Conservation (phyloP, 2,797 vertebrate species). For the Parauchenoglanis punctatus region DNA sequence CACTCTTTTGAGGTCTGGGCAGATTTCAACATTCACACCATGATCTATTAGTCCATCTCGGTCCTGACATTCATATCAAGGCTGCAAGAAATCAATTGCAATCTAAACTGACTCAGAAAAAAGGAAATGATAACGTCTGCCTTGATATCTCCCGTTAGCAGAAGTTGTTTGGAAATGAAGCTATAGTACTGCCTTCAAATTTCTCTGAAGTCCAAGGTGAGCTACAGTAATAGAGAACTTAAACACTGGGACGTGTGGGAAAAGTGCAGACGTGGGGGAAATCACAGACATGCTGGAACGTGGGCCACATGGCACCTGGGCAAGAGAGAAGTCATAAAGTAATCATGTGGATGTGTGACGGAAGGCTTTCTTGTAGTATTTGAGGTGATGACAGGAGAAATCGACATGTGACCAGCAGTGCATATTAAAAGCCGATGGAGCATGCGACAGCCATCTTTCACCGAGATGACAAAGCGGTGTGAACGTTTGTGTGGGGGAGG, state of each 20-base stretch:
- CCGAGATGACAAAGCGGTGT: not conserved
- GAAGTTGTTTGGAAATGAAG: constrained; percentile 2
- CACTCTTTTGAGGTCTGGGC: not conserved
- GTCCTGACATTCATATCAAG: constrained; percentile 9
- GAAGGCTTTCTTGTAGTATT: constrained; percentile 43
- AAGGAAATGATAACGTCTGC: constrained; percentile 4
- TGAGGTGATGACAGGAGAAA: constrained; percentile 22
- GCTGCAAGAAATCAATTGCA: constrained; percentile 7
- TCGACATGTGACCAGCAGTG: constrained; percentile 35
- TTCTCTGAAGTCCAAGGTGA: constrained; percentile 4
- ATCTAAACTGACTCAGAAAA: constrained; percentile 24
- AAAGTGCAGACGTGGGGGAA: constrained; percentile 43
- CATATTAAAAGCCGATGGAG: constrained; percentile 44
- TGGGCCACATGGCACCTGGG: constrained; percentile 23
- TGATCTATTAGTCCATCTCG: constrained; percentile 7
- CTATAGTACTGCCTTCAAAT: not conserved
- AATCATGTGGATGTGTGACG: constrained; percentile 47
- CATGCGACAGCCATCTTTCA: constrained; percentile 39
- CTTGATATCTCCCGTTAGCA: not conserved
- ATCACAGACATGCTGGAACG: constrained; percentile 43
- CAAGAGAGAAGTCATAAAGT: constrained; percentile 47
- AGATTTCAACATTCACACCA: constrained; percentile 27
- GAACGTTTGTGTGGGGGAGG: not conserved
- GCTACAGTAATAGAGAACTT: constrained; percentile 39
- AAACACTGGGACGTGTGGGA: constrained; percentile 25